Percentiles rank a stretch among this genome's conserved stretches.
phyloP scores from a whole-genome alignment of 2,888 invertebrate genomes.

The Sphaerophoria taeniata region DNA sequence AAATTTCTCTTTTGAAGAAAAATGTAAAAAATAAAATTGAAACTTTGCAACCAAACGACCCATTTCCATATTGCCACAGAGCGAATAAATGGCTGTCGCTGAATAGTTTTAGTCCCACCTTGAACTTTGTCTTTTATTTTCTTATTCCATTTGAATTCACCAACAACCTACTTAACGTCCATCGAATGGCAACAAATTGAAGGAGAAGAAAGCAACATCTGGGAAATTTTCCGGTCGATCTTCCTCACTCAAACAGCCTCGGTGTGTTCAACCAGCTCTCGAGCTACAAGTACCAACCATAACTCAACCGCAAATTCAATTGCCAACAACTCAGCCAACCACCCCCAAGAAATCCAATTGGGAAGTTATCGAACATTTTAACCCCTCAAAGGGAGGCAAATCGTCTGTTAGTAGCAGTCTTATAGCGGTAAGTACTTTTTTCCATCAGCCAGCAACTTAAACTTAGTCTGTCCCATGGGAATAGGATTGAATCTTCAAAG shows the following conservation, averaged over 20 bases:
- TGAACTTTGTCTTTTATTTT: conserved; percentile 25
- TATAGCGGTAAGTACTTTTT: conserved; percentile 84
- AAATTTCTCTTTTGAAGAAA: conserved; percentile 13
- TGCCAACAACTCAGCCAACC: conserved; percentile 84
- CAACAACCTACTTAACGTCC: neutral
- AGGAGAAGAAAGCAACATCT: conserved; percentile 76
- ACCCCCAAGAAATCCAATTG: conserved; percentile 92
- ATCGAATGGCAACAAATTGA: neutral
- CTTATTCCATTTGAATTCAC: neutral
- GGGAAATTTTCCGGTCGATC: conserved; percentile 84
- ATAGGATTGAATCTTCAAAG: neutral
- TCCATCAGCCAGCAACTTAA: neutral
- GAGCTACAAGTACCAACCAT: conserved; percentile 79
- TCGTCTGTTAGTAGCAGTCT: conserved; percentile 86
- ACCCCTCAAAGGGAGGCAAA: conserved; percentile 85
- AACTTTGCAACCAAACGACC: conserved; percentile 25
- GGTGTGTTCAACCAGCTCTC: conserved; percentile 79
- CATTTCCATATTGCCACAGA: neutral
- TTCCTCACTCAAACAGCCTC: conserved; percentile 85
- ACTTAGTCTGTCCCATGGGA: neutral
- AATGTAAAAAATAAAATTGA: conserved; percentile 4
- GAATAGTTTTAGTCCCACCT: conserved; percentile 5
- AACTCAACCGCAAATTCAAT: conserved; percentile 73
- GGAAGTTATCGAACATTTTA: conserved; percentile 95
- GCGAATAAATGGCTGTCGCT: neutral